Base-by-base conservation (phyloP, 2,113 vertebrate genomes). In the Clarias gariepinus region DNA sequence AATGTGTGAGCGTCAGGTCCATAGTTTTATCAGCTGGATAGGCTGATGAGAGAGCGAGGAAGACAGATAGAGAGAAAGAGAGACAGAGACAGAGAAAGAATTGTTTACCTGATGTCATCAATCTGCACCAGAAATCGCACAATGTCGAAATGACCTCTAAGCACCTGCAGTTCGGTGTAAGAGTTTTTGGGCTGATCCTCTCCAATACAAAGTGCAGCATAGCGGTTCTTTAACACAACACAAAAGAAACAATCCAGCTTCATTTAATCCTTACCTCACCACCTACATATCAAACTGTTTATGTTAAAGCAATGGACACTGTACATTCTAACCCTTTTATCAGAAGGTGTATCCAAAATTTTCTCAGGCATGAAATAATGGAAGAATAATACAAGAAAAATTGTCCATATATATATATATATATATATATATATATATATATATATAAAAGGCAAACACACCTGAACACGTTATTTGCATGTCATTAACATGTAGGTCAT, bases 91-190 rank as follows among this genome's bases (percentile, higher is more conserved):
- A 71, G 36, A 41, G 52, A 73, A 69, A 85, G 88, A 87, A 90
- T 86, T 87, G 87, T 96, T 95, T 95, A 99, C 98, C 98, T 98
- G 94, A 85, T 95, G 87, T 96, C 96, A 96, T 99, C 98, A 94
- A 99, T 96, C 94, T 95, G 96, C 87, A 98, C 96, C 91, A 99
- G 95, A 95, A 98, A 99, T 88, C 98, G 96, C 87, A 99, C 97
- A 90, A 99, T 99, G 92, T 99, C 98, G 92, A 95, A 96, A 94
- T 99, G 97, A 89, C 96, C 97, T 95, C 96, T 98, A 92, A 99
- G 94, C 79, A 98, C 97, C 91, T 97, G 96, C 89, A 99, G 96
- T 83, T 99, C 98, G 13, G 97, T 98, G 90, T 98, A 99, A 85
- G 96, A 96, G 93, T 99, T 99, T 93, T 96, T 97, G 90, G 95